Base-by-base conservation (phyloP, 2,797 vertebrate genomes). In the Pseudochirops corinnae region DNA sequence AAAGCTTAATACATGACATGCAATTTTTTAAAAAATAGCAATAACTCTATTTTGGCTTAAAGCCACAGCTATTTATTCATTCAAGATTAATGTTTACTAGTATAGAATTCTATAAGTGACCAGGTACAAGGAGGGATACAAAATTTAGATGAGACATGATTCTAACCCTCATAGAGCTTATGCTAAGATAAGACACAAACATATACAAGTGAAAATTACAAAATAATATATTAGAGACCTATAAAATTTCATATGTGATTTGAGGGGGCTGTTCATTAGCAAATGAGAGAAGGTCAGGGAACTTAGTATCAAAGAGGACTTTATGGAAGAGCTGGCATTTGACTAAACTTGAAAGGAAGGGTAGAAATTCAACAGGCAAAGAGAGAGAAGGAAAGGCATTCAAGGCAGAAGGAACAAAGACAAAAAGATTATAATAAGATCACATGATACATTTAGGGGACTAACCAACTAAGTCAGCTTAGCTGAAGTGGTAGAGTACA, bases 1-100 rank as follows among this genome's bases (percentile, higher is more conserved):
- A 93, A 5, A 90, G 18, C 33, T 82, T 95, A n/a, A 74, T 87
- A 29, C 28, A 90, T 57, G 55, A 53, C 29, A 56, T 95, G 39
- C 0, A 91, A 28, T 56, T 46, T 52, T 52, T 46, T 39, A 91
- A 92, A n/a, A 96, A 74, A 39, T 26, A 46, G 74, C 9, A 87
- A 87, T 46, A 21, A 46, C 50, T 91, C 0, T 95, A 50, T 28
- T 94, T 96, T 62, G 31, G 1, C 11, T 28, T 46, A 4, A 95
- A 92, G 50, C 7, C 90, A 94, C 97, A 97, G 90, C 29, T 11
- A 13, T 67, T 90, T 95, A 95, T 93, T 92, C 26, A 87, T 11
- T 94, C 24, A 94, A 3, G 55, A 90, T 33, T 90, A 46, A 87
- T 97, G 94, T 93, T 93, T 94, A 87, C 87, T 3, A 56, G 55